phyloP scores from a whole-genome alignment of 1,140 invertebrate species.

The Gryon sp. region DNA sequence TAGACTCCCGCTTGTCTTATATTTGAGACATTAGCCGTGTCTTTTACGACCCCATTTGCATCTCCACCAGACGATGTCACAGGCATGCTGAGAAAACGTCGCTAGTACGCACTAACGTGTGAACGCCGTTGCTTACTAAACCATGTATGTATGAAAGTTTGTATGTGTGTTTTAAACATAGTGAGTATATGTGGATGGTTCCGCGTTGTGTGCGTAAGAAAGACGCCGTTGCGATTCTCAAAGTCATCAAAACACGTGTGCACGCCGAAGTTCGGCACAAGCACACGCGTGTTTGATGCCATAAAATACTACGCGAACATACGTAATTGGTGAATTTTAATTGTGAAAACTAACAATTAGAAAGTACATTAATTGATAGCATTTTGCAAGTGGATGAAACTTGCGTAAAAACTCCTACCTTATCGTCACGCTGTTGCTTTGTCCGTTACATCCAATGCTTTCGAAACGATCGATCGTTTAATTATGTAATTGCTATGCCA shows the following conservation, averaged over 20 bases:
- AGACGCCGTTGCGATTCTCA: conserved; percentile 11
- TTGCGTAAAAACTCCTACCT: conserved; percentile 63
- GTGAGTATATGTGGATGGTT: conserved; percentile 8
- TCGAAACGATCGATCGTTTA: conserved; percentile 37
- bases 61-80: conserved; percentile 51
- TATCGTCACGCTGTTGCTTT: conserved; percentile 29
- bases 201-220: conserved; percentile 17
- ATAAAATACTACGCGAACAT: conserved; percentile 58
- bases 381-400: conserved; percentile 71
- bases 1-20: conserved; percentile 30
- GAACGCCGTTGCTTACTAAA: conserved; percentile 75
- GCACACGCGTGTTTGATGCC: too few relatives aligned
- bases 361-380: conserved; percentile 76
- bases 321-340: conserved; percentile 74
- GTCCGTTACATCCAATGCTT: conserved; percentile 25
- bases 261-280: conserved; percentile 35
- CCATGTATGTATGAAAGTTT: conserved; percentile 57
- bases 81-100: conserved; percentile 33
- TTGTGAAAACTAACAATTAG: conserved; percentile 74
- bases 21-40: conserved; percentile 48
- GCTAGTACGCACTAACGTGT: conserved; percentile 65
- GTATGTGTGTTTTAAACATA: conserved; percentile 14
- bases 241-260: conserved; percentile 39
- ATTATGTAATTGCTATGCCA: conserved; percentile 16
- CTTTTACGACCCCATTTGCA: conserved; percentile 72